Conservation (phyloP, 2,888 invertebrate genomes). For the Agrochola circellaris region DNA sequence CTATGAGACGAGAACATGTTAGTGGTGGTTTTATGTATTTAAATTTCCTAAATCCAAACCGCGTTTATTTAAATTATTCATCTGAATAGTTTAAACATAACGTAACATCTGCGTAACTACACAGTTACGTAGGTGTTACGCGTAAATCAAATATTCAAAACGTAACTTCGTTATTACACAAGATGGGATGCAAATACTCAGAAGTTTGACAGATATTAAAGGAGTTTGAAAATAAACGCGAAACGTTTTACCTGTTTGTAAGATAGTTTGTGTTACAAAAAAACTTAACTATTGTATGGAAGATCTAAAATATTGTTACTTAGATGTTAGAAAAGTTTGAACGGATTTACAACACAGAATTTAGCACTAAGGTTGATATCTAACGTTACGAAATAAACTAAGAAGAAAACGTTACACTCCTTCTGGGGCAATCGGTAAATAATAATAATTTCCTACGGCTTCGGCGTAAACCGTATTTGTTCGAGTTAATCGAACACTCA, state of each 20-base stretch:
- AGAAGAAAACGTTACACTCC: neutral
- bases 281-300: neutral
- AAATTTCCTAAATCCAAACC: neutral
- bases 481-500: no score
- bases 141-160: conserved; percentile 28
- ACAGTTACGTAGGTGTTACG: neutral
- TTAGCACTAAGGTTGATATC: neutral
- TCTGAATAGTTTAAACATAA: neutral
- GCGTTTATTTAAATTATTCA: neutral
- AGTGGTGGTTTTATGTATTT: neutral
- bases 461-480: neutral
- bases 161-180: neutral
- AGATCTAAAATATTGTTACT: neutral
- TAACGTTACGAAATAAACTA: neutral
- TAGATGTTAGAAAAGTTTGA: neutral
- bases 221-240: conserved; percentile 22
- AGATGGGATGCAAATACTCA: conserved; percentile 32
- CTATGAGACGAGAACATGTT: neutral
- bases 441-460: neutral
- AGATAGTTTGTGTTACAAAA: neutral
- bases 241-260: conserved; percentile 20
- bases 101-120: no score
- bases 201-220: conserved; percentile 38
- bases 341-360: neutral
- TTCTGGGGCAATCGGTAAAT: neutral